phyloP scores from a whole-genome alignment of 1,140 invertebrate genomes.

The Drosophila orosa region DNA sequence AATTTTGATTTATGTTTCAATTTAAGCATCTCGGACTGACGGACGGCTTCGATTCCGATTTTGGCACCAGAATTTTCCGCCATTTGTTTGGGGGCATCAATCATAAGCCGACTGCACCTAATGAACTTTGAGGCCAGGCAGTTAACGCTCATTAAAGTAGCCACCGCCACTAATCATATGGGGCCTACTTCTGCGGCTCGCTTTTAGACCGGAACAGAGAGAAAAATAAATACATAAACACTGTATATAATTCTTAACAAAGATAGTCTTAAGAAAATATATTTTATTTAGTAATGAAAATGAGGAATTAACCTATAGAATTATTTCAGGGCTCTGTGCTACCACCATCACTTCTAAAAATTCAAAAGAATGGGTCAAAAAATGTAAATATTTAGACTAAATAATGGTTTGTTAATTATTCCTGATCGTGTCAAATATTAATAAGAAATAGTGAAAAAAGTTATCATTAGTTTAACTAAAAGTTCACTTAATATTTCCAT shows the following conservation, averaged over 20 bases:
- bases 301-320: background rate
- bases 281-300: background rate
- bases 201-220: constrained; percentile 12
- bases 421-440: background rate
- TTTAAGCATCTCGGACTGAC: constrained; percentile 43
- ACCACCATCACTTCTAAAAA: background rate
- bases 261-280: background rate
- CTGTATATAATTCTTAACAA: background rate
- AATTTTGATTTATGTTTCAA: constrained; percentile 65
- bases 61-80: constrained; percentile 69
- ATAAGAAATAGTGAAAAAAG: background rate
- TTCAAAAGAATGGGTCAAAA: no score
- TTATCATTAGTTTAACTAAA: no score
- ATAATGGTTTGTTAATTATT: no score
- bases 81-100: constrained; percentile 65
- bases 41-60: constrained; percentile 50
- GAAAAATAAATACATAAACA: background rate
- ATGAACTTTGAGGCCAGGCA: constrained; percentile 77
- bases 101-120: constrained; percentile 71
- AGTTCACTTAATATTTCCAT: no score
- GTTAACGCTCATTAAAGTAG: constrained; percentile 82
- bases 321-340: fast-evolving
- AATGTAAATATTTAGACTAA: no score
- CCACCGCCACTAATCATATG: constrained; percentile 77
- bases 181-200: constrained; percentile 28